These are phyloP conservation scores for Siphlonurus alternatus DNA, from an alignment of 2,888 invertebrate species.

Conservation along the genomic window DNA sequence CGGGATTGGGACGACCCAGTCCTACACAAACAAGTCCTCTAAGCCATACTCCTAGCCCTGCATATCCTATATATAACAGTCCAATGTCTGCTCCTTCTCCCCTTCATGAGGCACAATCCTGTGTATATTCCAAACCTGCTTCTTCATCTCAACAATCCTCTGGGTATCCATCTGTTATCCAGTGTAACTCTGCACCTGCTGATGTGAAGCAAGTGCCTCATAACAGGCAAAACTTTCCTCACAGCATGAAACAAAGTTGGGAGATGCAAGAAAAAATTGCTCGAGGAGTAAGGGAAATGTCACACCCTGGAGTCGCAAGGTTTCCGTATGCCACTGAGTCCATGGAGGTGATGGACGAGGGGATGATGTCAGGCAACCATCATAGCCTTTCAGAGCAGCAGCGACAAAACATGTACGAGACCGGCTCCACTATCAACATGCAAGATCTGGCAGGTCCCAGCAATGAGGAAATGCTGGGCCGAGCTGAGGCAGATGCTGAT, in stretches of 20 bases:
- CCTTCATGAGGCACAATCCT: conserved; percentile 12
- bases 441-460: background rate
- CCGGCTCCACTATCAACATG: background rate
- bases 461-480: background rate
- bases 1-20: conserved; percentile 35
- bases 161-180: background rate
- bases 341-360: background rate
- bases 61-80: conserved; percentile 60
- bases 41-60: conserved; percentile 53
- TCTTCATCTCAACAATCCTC: background rate
- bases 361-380: background rate
- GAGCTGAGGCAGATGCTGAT: background rate
- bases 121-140: conserved; percentile 1
- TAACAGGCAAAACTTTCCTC: background rate
- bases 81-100: conserved; percentile 51
- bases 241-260: background rate
- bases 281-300: background rate
- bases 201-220: background rate
- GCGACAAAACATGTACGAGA: background rate
- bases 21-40: conserved; percentile 52
- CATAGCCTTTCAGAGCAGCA: background rate
- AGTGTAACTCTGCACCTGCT: background rate
- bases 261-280: background rate
- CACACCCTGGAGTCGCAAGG: background rate
- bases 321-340: background rate